Evolutionary conservation across 2,888 invertebrate genomes (phyloP).

Genomic region (Tetragnatha montana): DNA sequence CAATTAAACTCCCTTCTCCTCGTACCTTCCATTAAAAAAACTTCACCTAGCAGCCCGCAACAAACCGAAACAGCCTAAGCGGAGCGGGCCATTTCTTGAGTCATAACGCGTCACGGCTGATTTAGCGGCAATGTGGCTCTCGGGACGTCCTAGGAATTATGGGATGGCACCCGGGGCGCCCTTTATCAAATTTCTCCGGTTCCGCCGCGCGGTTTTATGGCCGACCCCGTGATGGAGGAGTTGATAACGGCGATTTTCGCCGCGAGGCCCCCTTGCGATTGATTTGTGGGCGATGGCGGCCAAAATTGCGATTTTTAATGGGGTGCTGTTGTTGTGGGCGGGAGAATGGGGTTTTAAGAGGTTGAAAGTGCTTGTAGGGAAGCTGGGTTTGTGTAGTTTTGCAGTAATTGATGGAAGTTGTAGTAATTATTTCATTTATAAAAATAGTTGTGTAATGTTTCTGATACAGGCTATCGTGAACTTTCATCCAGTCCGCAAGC

Average conservation of each 20-base stretch:
- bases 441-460: too few relatives aligned
- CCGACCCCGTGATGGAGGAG: conserved; percentile 42
- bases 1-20: background rate
- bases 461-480: too few relatives aligned
- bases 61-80: conserved; percentile 12
- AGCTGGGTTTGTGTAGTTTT: too few relatives aligned
- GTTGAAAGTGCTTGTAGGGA: too few relatives aligned
- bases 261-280: background rate
- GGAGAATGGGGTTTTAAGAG: background rate
- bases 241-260: conserved; percentile 48
- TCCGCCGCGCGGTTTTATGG: conserved; percentile 49
- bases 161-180: conserved; percentile 49
- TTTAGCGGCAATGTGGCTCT: conserved; percentile 55
- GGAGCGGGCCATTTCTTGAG: background rate
- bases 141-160: conserved; percentile 50
- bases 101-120: conserved; percentile 42
- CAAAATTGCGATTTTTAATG: background rate
- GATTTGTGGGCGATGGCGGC: background rate
- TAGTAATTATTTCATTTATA: too few relatives aligned
- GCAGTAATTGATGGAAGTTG: too few relatives aligned
- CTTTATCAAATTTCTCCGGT: conserved; percentile 56
- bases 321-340: background rate
- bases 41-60: background rate
- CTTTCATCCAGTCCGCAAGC: too few relatives aligned
- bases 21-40: background rate